A percentile compares a stretch with the other conserved stretches of the same genome.
phyloP scores from a whole-genome alignment of 2,888 invertebrate genomes.

The Cetonia aurata region DNA sequence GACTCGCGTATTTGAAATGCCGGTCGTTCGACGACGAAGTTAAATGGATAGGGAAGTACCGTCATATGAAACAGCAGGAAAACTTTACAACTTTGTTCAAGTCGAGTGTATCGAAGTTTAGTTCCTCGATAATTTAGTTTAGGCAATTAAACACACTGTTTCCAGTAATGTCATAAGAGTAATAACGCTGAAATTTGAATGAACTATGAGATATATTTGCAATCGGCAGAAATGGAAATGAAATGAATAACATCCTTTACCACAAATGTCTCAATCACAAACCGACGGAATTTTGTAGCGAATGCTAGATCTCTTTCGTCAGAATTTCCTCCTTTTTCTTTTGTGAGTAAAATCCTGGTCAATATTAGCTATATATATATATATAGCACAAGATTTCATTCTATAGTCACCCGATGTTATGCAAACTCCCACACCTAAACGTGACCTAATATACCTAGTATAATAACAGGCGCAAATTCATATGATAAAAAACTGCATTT shows the following conservation, averaged over 20 bases:
- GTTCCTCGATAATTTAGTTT: constrained; percentile 5
- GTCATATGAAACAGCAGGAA: background rate
- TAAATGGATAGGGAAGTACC: constrained; percentile 5
- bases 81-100: constrained; percentile 4
- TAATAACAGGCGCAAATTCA: no score
- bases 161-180: no score
- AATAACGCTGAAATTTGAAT: no score
- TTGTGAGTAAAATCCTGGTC: no score
- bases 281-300: background rate
- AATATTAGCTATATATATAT: background rate
- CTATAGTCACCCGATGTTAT: no score
- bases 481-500: no score
- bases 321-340: no score
- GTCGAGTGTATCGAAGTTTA: constrained; percentile 2
- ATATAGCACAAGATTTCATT: no score
- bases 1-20: constrained; percentile 16
- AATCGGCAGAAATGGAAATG: background rate
- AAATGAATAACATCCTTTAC: background rate
- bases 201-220: no score
- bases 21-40: constrained; percentile 12
- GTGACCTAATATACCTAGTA: no score
- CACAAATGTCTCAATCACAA: background rate
- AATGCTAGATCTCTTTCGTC: background rate
- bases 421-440: no score
- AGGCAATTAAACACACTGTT: background rate